Base-by-base conservation (phyloP, 2,113 vertebrate genomes). In the Syrrhaptes paradoxus region DNA sequence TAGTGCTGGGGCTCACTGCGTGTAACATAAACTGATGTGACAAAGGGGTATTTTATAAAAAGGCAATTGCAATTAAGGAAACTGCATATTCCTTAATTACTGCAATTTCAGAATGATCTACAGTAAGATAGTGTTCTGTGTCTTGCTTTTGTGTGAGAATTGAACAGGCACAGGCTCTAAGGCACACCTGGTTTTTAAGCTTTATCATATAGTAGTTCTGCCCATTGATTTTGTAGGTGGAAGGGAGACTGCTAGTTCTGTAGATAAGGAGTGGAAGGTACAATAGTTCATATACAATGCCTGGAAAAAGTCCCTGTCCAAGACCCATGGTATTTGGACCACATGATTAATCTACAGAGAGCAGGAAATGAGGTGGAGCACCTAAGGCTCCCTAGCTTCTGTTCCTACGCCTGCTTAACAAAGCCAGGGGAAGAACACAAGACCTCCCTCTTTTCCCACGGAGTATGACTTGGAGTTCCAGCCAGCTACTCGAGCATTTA, bases 1-100 rank as follows among this genome's bases (percentile, higher is more conserved):
- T 28, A 45, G 59, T 81, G 71, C 85, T 95, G 26, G 55, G 6
- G n/a, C 70, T 57, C n/a, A 7, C 65, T 94, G n/a, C 65, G 26
- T 80, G 10, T 25, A 26, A 28, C 29, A 54, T 22, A 49, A 85
- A 41, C 51, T 94, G 59, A 57, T 85, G 87, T 26, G 41, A 93
- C 62, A n/a, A 26, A 71, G 83, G 31, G 54, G 32, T 62, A 18
- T 54, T 86, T 88, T 41, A 43, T 70, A 52, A 58, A 70, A 84
- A 55, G 63, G 82, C 85, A 73, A 80, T 83, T 48, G 62, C 55
- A 82, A 59, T 94, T 90, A 68, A 94, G 75, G 67, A 90, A 94
- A 80, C 70, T 15, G 59, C 54, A 38, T 14, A 21, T 76, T 95
- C 58, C 17, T 57, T 79, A 75, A 87, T 89, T 74, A 51, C 66